These are phyloP conservation scores for Cecidostiba fungosa DNA, from an alignment of 2,888 invertebrate species.

Conservation along the genomic window DNA sequence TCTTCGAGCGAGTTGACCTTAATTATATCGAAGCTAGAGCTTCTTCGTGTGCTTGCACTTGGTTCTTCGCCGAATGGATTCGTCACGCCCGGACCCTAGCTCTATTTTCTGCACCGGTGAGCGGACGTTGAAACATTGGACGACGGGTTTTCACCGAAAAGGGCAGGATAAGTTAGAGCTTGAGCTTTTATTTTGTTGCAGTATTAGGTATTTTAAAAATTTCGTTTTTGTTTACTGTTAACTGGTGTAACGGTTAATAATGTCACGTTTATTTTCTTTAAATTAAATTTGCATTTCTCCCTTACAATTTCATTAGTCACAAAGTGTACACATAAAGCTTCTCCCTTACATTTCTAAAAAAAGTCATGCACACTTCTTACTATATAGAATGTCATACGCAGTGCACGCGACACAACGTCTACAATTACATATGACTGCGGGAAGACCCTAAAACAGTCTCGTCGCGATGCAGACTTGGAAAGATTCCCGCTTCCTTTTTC, in stretches of 20 bases:
- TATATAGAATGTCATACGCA: constrained; percentile 14
- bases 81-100: not conserved
- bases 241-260: too few species aligned
- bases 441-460: constrained; percentile 20
- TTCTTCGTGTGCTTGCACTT: not conserved
- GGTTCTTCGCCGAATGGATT: constrained; percentile 37
- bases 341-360: not conserved
- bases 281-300: not conserved
- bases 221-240: too few species aligned
- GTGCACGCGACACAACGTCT: not conserved
- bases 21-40: constrained; percentile 24
- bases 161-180: not conserved
- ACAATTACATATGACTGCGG: constrained; percentile 25
- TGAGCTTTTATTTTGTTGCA: not conserved
- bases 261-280: too few species aligned
- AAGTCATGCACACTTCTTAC: not conserved
- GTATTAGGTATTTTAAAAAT: too few species aligned
- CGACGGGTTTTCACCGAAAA: not conserved
- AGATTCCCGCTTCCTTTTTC: not conserved
- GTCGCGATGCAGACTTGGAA: not conserved
- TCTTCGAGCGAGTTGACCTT: constrained; percentile 36
- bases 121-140: not conserved
- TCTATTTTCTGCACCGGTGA: constrained; percentile 33
- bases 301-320: not conserved
- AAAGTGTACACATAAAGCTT: not conserved